These are phyloP conservation scores for Raja brachyura DNA, from an alignment of 2,113 vertebrate species.

Conservation along the genomic window DNA sequence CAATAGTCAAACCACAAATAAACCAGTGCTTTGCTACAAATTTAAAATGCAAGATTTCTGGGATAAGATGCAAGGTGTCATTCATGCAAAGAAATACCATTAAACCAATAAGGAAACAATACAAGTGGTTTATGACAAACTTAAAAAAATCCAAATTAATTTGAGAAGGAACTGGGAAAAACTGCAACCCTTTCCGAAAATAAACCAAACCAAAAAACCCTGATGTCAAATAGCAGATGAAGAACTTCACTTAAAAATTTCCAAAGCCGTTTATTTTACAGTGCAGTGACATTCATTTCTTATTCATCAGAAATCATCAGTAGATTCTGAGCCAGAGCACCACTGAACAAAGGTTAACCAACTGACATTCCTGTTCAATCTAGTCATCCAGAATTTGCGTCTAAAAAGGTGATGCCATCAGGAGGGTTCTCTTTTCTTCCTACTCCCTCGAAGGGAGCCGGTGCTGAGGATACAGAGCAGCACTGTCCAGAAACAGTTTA, in stretches of 20 bases:
- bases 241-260: constrained; percentile 33
- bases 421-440: background rate
- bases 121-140: background rate
- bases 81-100: constrained; percentile 26
- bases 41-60: constrained; percentile 46
- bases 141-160: constrained; percentile 30
- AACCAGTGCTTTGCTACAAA: constrained; percentile 39
- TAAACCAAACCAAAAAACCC: constrained; percentile 29
- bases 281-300: background rate
- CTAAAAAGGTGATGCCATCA: background rate
- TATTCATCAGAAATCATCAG: constrained; percentile 8
- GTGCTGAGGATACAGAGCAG: constrained; percentile 20
- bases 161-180: background rate
- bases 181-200: constrained; percentile 31
- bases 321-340: constrained; percentile 25
- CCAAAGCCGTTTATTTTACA: constrained; percentile 37
- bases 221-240: constrained; percentile 33
- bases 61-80: constrained; percentile 41
- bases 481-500: constrained; percentile 9
- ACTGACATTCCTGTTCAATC: constrained; percentile 46
- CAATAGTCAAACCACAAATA: constrained; percentile 40
- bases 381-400: constrained; percentile 25
- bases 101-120: constrained; percentile 29
- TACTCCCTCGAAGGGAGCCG: background rate
- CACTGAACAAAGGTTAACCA: constrained; percentile 5